Base-by-base conservation (phyloP, 1,140 invertebrate species). In the Spodoptera frugiperda region DNA sequence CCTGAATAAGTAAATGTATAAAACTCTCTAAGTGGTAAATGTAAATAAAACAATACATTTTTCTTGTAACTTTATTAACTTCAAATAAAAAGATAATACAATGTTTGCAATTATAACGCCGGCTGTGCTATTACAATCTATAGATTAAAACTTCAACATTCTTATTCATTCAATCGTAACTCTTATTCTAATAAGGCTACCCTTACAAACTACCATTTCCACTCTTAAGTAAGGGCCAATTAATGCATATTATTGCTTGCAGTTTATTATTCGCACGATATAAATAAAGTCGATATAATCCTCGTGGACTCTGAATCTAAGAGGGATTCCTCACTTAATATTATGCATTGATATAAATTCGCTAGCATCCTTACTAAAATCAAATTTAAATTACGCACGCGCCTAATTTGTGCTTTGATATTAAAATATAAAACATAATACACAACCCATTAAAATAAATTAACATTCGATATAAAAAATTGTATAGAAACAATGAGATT, bases 131-230 rank as follows among this genome's bases (percentile, higher is more conserved):
- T 84, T 79, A 81, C 83, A 82, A 84, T 80, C 89, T 89, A 92
- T 83, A 67, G 78, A 91, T 78, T 90, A 89, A 91, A 91, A 89
- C 61, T 86, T 90, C 80, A 89, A 89, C 85, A 84, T 86, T 84
- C 81, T 83, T 84, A 77, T 83, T 78, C 81, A 72, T 81, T 86
- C 84, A 84, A 89, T 83, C 82, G 78, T 88, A 86, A 87, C 79
- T 88, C 89, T 92, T 92, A 92, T 15, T 82, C 92, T 92, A 93
- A 83, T 93, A 93, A 93, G 92, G 92, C 92, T 93, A 93, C 88
- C 89, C 90, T 92, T 92, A 93, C 82, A 87, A 79, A 85, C 89
- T 91, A 91, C 83, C 79, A 65, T 80, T 82, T 85, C 76, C 84
- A 83, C 73, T 81, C 81, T 72, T 86, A 83, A 84, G 81, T 83